Evolutionary conservation across 2,797 vertebrate species (phyloP), one percentile per base, ranked within the genome.

Genomic region (Coregonus suidteri): DNA sequence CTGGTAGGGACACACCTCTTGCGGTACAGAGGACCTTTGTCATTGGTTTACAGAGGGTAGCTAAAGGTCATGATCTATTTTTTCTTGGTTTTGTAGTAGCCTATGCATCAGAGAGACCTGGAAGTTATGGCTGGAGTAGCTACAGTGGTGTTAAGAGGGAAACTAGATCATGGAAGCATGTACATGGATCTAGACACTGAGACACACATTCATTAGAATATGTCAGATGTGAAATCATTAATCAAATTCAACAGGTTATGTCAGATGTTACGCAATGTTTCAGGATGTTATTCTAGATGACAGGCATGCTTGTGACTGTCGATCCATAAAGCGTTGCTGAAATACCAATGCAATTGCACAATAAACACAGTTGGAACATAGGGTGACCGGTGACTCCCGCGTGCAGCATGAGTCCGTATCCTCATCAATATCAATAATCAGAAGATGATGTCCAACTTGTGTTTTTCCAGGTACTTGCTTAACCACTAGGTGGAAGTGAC

Each of bases 361-460:
- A 6, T 20, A 62, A 62, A 20, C 59, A 30, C 20, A 7, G n/a
- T 7, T 3, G 25, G 59, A 62, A 62, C 59, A 62, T 20, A 20
- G 9, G 6, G 3, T 64, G 2, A 47, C 41, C 7, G 59, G 41
- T 11, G 41, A 64, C n/a, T 30, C 59, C 59, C 41, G n/a, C 59
- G 59, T 25, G 20, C n/a, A 25, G 59, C 7, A 64, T 20, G n/a
- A 25, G 59, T 64, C 9, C 20, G 20, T 25, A 13, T 64, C 59
- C 20, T 20, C 15, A 62, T 62, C 59, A 62, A 25, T 62, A 62
- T 62, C 59, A 62, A 62, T 62, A 62, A 62, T 62, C 59, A 64
- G 41, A 47, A 47, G 11, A 64, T 64, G 9, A 20, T 64, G n/a
- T 81, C 67, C 68, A 77, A 82, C 71, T 68, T 79, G 76, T 74